Base-by-base conservation (phyloP, 2,113 vertebrate genomes). In the Falcunculus frontatus region DNA sequence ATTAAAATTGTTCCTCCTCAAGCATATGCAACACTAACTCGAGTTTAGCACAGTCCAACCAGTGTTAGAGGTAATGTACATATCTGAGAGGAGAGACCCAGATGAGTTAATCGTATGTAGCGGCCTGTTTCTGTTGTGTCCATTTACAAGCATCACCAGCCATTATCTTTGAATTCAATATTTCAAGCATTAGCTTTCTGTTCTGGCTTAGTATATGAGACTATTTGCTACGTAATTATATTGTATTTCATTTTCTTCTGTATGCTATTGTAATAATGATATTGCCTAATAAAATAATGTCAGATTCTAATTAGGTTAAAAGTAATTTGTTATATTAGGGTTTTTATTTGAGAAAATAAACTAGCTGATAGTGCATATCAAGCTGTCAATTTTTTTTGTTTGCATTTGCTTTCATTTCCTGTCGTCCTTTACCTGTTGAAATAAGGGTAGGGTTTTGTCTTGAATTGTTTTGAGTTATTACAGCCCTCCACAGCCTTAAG, bases 281-380 rank as follows among this genome's bases (percentile, higher is more conserved):
- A 69, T 75, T 90, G 44, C 49, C 49, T 96, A 95, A 96, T 96
- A 91, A 95, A 97, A 95, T 79, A 70, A 93, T 95, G 56, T 90
- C 88, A 79, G 68, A 50, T 97, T 97, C 96, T 97, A 97, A 97
- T 96, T 95, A 70, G 27, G 57, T 96, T 96, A 91, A 87, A 84
- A 91, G 39, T 92, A 96, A 91, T 97, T 96, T 59, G 57, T 46
- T 80, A 11, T 70, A 52, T 86, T 89, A 85, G 68, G 5, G 13
- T 75, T 33, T 82, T 92, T 69, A 94, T 95, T 84, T 93, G 82
- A 52, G 70, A 80, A 96, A 68, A 96, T 90, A 79, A 97, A 93
- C 53, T 90, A 93, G 25, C 42, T 9, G 6, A 30, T 83, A 92
- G 41, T 32, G 39, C 56, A 25, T 59, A 94, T 79, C 76, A 89